Evolutionary conservation across 2,797 vertebrate species (phyloP).

Genomic region (Podarcis lilfordi): DNA sequence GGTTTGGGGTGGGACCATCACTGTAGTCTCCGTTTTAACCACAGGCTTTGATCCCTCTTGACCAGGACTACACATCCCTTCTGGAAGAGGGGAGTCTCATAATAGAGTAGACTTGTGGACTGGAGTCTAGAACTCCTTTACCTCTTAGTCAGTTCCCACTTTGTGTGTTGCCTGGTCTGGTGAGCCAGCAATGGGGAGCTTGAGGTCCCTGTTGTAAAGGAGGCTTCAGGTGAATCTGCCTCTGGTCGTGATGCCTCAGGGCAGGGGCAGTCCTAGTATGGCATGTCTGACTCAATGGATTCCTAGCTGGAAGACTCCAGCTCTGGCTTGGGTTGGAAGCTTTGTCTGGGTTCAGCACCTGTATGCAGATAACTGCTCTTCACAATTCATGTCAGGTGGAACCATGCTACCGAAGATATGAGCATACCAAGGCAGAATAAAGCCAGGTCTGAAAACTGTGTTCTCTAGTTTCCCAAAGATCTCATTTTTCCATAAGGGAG

Average conservation of each 20-base stretch:
- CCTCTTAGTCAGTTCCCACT: neutral
- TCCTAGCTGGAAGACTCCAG: neutral
- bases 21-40: neutral
- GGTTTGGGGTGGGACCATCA: too few species aligned
- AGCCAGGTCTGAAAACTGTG: neutral
- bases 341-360: neutral
- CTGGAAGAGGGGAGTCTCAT: neutral
- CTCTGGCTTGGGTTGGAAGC: neutral
- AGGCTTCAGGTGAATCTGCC: neutral
- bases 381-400: neutral
- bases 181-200: too few species aligned
- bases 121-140: too few species aligned
- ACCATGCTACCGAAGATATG: neutral
- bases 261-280: neutral
- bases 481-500: too few species aligned
- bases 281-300: neutral
- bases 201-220: too few species aligned
- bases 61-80: neutral
- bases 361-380: too few species aligned
- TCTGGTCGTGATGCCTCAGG: neutral
- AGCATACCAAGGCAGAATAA: neutral
- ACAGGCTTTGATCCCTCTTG: neutral
- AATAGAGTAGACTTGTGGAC: neutral
- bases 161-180: neutral
- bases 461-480: neutral